Conservation (phyloP, 2,113 vertebrate species). For the Halcyon senegalensis region DNA sequence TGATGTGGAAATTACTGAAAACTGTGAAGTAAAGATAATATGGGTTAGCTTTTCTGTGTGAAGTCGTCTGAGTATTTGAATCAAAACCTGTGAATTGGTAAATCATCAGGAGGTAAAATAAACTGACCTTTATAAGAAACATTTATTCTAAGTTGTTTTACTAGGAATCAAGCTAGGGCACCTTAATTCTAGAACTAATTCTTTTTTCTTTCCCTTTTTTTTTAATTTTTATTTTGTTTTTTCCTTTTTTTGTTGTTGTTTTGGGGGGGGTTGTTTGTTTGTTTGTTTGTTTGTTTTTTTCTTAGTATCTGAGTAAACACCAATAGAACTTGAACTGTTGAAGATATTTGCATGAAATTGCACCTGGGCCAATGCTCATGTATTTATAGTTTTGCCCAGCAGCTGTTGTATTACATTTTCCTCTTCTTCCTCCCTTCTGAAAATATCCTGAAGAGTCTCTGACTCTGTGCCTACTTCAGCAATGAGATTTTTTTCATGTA, state of each 20-base stretch:
- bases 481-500: slow-evolving; percentile 77
- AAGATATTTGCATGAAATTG: slow-evolving; percentile 78
- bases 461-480: slow-evolving; percentile 74
- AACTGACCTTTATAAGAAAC: slow-evolving; percentile 67
- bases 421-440: slow-evolving; percentile 57
- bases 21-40: not conserved
- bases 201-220: not conserved
- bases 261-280: too few species aligned
- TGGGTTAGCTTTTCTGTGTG: not conserved
- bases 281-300: not conserved
- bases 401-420: slow-evolving; percentile 65
- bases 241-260: too few species aligned
- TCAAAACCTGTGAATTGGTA: not conserved
- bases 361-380: slow-evolving; percentile 63
- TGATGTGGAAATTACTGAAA: not conserved
- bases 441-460: slow-evolving; percentile 66
- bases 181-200: slow-evolving; percentile 66
- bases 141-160: slow-evolving; percentile 63
- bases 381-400: slow-evolving; percentile 69
- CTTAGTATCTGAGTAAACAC: slow-evolving; percentile 64
- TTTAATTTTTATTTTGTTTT: not conserved
- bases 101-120: slow-evolving; percentile 23
- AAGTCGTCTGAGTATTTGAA: not conserved
- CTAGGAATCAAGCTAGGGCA: slow-evolving; percentile 73
- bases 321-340: slow-evolving; percentile 69